Base-by-base conservation (phyloP, 2,113 vertebrate species). In the Gopherus evgoodei region DNA sequence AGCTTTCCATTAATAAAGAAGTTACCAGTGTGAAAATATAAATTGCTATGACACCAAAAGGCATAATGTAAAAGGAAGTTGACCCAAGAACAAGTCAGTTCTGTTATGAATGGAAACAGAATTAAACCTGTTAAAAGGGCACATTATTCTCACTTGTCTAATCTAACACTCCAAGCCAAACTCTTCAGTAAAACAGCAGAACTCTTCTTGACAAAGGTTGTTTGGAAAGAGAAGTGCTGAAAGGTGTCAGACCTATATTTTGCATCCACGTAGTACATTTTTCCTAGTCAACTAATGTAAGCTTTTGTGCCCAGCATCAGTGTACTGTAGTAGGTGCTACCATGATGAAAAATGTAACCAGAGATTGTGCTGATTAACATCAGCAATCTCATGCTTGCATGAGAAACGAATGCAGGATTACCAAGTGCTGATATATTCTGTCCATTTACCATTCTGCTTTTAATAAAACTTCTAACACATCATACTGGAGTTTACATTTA, bases 91-190 rank as follows among this genome's bases (percentile, higher is more conserved):
- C 35, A 53, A 80, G 72, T 62, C 72, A 21, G 52, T 50, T 62
- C 57, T 52, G 24, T 91, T 91, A 4, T n/a, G 84, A 91, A 14
- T 0, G 1, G 91, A 96, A 97, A 83, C 53, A 31, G 87, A 90
- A 2, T 80, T 52, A 75, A 93, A 86, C 80, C 65, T 97, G 50
- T 87, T 95, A 54, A 81, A 7, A n/a, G 17, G 86, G 2, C 42
- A 87, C 44, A n/a, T 95, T 89, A 24, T 9, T 1, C 47, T 93
- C 91, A 81, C 47, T 93, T 91, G 62, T 90, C 88, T 90, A 29
- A 96, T 93, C 83, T 72, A 52, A 47, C 0, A 2, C 44, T 3
- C 21, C 59, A 75, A 83, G 56, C 31, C 62, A 72, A 3, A 31
- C 27, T 53, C 31, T 88, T 95, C 12, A 75, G 38, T 93, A 52